Percentiles rank a stretch among this genome's conserved stretches.
Conservation (phyloP, 30 jellyfish, hydroid and myxozoan genomes). For the Euphysa ruthae region DNA sequence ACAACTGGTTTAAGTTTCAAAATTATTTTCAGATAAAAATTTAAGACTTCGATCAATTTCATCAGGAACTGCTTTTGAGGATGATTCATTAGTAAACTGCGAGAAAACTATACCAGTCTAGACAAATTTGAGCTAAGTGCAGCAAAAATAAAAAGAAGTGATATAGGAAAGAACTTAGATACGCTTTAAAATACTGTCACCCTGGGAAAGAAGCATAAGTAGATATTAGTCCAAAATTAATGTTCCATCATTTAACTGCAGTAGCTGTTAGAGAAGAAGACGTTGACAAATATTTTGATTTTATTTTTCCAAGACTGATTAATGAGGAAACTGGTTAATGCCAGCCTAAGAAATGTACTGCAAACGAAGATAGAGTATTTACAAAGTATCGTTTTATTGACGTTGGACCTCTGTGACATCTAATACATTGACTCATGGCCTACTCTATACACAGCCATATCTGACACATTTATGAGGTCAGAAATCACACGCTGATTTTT, state of each 20-base stretch:
- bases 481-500: too few relatives aligned
- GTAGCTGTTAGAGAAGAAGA: conserved; percentile 4
- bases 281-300: neutral
- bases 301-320: neutral
- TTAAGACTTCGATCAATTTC: neutral
- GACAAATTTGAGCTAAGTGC: too few relatives aligned
- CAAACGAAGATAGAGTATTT: too few relatives aligned
- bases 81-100: too few relatives aligned
- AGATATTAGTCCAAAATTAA: neutral
- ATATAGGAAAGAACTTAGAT: too few relatives aligned
- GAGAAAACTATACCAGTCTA: too few relatives aligned
- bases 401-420: neutral
- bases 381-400: too few relatives aligned
- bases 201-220: conserved; percentile 2
- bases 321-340: conserved; percentile 1
- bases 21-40: neutral
- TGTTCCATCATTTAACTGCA: neutral
- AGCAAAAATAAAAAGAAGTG: too few relatives aligned
- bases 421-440: too few relatives aligned
- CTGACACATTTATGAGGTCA: too few relatives aligned
- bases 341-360: neutral
- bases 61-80: neutral
- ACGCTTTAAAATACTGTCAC: neutral
- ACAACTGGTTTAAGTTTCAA: neutral
- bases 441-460: too few relatives aligned